Base-by-base conservation (phyloP, 2,797 vertebrate genomes). In the Spatula versicolor region DNA sequence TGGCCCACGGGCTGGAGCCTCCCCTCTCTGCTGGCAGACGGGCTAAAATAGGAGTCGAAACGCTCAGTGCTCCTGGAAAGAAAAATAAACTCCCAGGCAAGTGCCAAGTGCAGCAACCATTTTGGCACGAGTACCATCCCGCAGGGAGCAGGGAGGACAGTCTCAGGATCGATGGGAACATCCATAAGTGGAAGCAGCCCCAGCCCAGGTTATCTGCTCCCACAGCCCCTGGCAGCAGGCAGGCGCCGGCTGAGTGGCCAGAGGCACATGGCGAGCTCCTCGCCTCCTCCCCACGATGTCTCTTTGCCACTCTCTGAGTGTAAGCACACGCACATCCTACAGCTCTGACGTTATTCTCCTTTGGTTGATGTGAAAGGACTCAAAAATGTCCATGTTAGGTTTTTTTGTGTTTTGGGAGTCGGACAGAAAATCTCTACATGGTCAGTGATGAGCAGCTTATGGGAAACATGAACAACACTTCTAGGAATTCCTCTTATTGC, bases 321-420 rank as follows among this genome's bases (percentile, higher is more conserved):
- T 31, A 21, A 3, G 3, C 2, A 1, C 30, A 3, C 21, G 16
- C 33, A 6, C 79, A 43, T 86, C 86, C 59, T 9, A 43, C 41
- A 3, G 45, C 81, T 90, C 91, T 93, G 90, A 88, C 50, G 88
- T 83, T 69, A 13, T 41, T 93, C 83, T 92, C 60, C 60, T 72
- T 28, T 15, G 35, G 45, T 33, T 77, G 58, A 64, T 95, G 78
- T 1, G 0, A 87, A 72, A 72, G 86, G 68, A 78, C 78, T 93
- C 37, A 75, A 95, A 96, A 96, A 95, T 94, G 90, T 72, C 96
- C 94, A 94, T 97, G 95, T 97, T 96, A 96, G 96, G 95, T 25
- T 64, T 95, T 95, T 94, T 93, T 94, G 4, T 95, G 75, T 96
- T 95, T 87, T 75, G 78, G 50, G 94, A 96, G 54, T 26, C 30